Percentiles rank a stretch among this genome's conserved stretches.
phyloP scores from a whole-genome alignment of 2,797 vertebrate species.

The Sebastes flavidus region DNA sequence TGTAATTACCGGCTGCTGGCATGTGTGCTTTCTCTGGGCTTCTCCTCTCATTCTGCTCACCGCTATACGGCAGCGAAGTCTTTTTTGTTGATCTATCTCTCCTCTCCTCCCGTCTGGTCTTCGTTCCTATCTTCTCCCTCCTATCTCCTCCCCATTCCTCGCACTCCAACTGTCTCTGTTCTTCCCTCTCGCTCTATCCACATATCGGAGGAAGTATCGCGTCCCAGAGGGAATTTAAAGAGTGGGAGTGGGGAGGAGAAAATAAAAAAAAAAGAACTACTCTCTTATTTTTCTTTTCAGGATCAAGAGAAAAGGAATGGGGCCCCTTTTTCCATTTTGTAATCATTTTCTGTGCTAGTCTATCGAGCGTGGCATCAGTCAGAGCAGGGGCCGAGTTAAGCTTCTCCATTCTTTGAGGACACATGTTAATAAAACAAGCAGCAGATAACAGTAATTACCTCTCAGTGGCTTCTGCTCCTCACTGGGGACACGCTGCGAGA shows the following conservation, averaged over 20 bases:
- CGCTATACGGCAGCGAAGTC: slow-evolving; percentile 31
- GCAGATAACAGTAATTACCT: slow-evolving; percentile 87
- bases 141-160: slow-evolving; percentile 18
- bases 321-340: slow-evolving; percentile 48
- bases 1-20: slow-evolving; percentile 80
- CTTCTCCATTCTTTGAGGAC: slow-evolving; percentile 81
- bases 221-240: slow-evolving; percentile 45
- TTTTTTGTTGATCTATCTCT: slow-evolving; percentile 45
- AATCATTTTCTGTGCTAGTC: slow-evolving; percentile 70
- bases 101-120: slow-evolving; percentile 18
- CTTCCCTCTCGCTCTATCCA: slow-evolving; percentile 31
- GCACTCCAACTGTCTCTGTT: slow-evolving; percentile 24
- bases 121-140: slow-evolving; percentile 25
- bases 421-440: slow-evolving; percentile 83
- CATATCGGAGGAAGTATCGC: slow-evolving; percentile 57
- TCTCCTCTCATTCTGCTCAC: slow-evolving; percentile 28
- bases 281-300: slow-evolving; percentile 39
- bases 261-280: background rate
- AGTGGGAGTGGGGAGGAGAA: slow-evolving; percentile 21
- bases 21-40: slow-evolving; percentile 57
- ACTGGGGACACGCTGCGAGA: slow-evolving; percentile 54
- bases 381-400: slow-evolving; percentile 70
- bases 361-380: slow-evolving; percentile 76
- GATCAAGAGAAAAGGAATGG: slow-evolving; percentile 29
- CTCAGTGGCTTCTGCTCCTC: slow-evolving; percentile 73